Percentiles rank a stretch among this genome's conserved stretches.
Evolutionary conservation across 2,113 vertebrate genomes (phyloP).

Genomic region (Thamnaconus septentrionalis): DNA sequence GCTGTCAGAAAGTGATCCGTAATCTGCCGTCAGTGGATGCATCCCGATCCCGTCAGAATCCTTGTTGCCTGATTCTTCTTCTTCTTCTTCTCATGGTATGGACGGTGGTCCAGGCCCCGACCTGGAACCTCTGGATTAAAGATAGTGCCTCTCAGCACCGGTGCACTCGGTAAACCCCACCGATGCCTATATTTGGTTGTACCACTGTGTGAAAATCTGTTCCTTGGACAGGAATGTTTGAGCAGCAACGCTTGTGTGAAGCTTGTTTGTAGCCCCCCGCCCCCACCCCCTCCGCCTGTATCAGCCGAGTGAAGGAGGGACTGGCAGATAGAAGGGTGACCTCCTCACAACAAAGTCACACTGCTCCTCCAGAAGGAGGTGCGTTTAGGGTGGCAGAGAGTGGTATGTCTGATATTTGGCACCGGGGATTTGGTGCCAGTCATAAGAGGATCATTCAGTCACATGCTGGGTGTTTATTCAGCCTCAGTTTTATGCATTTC

Average conservation of each 20-base stretch:
- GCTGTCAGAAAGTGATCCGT: too few species aligned
- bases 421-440: neutral
- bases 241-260: constrained; percentile 58
- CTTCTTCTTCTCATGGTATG: neutral
- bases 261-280: constrained; percentile 25
- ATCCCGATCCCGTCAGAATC: too few species aligned
- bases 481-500: constrained; percentile 18
- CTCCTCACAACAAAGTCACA: constrained; percentile 1
- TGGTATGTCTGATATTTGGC: neutral
- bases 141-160: constrained; percentile 28
- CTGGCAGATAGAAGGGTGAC: constrained; percentile 3
- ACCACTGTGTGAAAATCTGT: constrained; percentile 44
- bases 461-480: neutral
- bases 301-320: neutral
- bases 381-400: neutral
- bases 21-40: too few species aligned
- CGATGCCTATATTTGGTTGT: constrained; percentile 66
- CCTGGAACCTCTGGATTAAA: constrained; percentile 42
- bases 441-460: constrained; percentile 1
- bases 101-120: constrained; percentile 6
- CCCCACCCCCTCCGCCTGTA: constrained; percentile 1
- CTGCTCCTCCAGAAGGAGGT: constrained; percentile 7
- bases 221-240: constrained; percentile 57
- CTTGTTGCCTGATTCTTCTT: too few species aligned
- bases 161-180: constrained; percentile 36